phyloP scores from a whole-genome alignment of 2,888 invertebrate species.

The Shargacucullia verbasci region DNA sequence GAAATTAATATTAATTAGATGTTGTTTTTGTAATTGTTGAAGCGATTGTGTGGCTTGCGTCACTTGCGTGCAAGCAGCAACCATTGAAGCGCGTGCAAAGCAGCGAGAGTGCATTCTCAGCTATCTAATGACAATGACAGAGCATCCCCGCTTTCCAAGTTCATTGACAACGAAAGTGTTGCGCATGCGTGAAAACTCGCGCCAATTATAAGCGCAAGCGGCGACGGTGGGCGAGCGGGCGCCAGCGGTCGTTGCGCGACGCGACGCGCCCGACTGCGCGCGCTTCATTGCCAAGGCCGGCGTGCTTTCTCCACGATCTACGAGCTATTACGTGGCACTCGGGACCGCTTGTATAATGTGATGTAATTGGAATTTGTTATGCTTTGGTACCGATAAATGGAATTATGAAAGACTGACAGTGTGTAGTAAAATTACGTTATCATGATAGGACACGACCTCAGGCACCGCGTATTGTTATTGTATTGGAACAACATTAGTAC shows the following conservation, averaged over 20 bases:
- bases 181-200: slow-evolving; percentile 85
- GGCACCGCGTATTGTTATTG: slow-evolving; percentile 27
- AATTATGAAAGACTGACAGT: slow-evolving; percentile 46
- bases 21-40: slow-evolving; percentile 47
- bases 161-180: slow-evolving; percentile 88
- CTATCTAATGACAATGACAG: slow-evolving; percentile 85
- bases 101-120: slow-evolving; percentile 88
- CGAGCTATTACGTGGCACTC: slow-evolving; percentile 75
- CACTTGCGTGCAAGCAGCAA: slow-evolving; percentile 73
- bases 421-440: slow-evolving; percentile 42
- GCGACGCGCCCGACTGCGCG: slow-evolving; percentile 71
- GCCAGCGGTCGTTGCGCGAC: slow-evolving; percentile 61
- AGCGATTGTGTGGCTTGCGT: slow-evolving; percentile 65
- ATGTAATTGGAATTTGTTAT: slow-evolving; percentile 78
- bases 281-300: slow-evolving; percentile 86
- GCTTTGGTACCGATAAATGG: slow-evolving; percentile 57
- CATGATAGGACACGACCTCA: slow-evolving; percentile 42
- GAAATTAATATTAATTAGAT: slow-evolving; percentile 33
- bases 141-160: slow-evolving; percentile 88
- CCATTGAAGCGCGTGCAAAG: slow-evolving; percentile 69
- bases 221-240: slow-evolving; percentile 46
- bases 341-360: slow-evolving; percentile 75
- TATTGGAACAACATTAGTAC: slow-evolving; percentile 32
- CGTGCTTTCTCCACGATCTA: slow-evolving; percentile 82
- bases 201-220: slow-evolving; percentile 72